Evolutionary conservation across 2,888 invertebrate species (phyloP).

Genomic region (Tillus elongatus): DNA sequence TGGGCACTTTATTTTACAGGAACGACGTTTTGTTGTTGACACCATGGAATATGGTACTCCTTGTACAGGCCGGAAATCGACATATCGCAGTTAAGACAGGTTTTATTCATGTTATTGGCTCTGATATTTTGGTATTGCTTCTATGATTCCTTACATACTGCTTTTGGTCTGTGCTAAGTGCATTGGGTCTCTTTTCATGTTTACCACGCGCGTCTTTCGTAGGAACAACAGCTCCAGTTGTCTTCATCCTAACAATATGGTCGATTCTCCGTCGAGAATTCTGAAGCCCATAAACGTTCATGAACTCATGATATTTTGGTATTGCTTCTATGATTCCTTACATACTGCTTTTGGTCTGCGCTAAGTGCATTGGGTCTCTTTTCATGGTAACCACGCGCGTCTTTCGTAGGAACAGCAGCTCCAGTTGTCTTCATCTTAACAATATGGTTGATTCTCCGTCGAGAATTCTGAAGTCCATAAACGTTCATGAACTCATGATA

Average conservation of each 20-base stretch:
- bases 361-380: too few relatives aligned
- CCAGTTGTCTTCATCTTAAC: too few relatives aligned
- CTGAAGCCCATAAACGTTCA: conserved; percentile 2
- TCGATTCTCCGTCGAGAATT: conserved; percentile 10
- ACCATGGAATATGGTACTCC: conserved; percentile 2
- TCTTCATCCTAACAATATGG: conserved; percentile 11
- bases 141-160: too few relatives aligned
- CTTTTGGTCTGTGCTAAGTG: conserved; percentile 12
- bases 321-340: too few relatives aligned
- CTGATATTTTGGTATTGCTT: conserved; percentile 15
- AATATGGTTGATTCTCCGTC: too few relatives aligned
- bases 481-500: too few relatives aligned
- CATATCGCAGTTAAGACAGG: conserved; percentile 14
- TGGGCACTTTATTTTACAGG: conserved; percentile 10
- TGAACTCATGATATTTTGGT: too few relatives aligned
- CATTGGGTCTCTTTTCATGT: conserved; percentile 14
- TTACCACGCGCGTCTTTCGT: conserved; percentile 12
- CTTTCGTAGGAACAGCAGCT: too few relatives aligned
- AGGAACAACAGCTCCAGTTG: conserved; percentile 9
- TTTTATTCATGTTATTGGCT: conserved; percentile 14
- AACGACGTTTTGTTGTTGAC: conserved; percentile 3
- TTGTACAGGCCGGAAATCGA: conserved; percentile 9
- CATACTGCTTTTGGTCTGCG: too few relatives aligned
- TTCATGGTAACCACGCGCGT: too few relatives aligned
- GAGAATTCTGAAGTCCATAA: too few relatives aligned